Evolutionary conservation across 2,113 vertebrate genomes (phyloP).

Genomic region (Cairina moschata): DNA sequence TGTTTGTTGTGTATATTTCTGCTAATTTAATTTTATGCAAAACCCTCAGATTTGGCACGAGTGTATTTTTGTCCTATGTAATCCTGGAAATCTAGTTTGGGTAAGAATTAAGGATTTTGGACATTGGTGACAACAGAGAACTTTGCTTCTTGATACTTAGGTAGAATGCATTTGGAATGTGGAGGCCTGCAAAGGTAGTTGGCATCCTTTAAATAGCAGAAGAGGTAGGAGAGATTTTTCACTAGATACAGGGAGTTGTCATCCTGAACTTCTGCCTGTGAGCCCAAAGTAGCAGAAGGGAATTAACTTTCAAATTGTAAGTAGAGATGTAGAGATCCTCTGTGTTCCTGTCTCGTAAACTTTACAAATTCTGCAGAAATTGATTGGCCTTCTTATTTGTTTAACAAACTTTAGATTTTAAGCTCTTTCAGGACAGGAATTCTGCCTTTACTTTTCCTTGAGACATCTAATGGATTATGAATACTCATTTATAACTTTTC

Average conservation of each 20-base stretch:
- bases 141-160: background rate
- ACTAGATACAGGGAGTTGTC: background rate
- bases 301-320: background rate
- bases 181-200: background rate
- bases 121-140: background rate
- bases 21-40: background rate
- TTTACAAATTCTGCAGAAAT: background rate
- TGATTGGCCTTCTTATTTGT: background rate
- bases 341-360: background rate
- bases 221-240: background rate
- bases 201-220: background rate
- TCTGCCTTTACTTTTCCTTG: background rate
- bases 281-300: background rate
- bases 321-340: background rate
- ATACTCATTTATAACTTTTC: background rate
- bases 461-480: background rate
- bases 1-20: background rate
- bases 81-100: background rate
- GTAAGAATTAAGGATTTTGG: background rate
- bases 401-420: background rate
- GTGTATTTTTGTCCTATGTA: background rate
- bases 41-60: background rate
- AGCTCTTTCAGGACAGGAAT: background rate
- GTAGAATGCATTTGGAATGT: background rate
- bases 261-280: background rate